Evolutionary conservation across 2,888 invertebrate genomes (phyloP), one percentile per base, ranked within the genome.

Genomic region (Pristionchus exspectatus): DNA sequence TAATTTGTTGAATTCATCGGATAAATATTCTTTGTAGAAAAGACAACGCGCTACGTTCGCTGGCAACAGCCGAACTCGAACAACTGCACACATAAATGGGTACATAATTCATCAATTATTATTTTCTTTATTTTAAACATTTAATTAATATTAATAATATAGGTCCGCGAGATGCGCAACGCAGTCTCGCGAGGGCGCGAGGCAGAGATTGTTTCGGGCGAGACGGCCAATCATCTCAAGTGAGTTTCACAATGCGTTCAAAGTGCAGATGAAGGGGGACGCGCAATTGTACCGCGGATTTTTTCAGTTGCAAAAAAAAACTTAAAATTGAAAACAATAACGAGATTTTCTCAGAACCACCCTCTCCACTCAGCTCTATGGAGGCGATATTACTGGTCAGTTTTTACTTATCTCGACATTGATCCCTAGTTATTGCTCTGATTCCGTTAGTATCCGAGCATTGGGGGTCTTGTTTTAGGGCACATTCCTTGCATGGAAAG

Each of bases 51-150:
- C 18, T 87, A 69, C 69, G 88, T 88, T 2, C 88, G 88, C 4
- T 88, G 88, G 88, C 24, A 44, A 21, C 30, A 30, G n/a, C 88
- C 88, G 14, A 54, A 88, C 38, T 77, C 88, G 56, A 88, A 88
- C 27, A 88, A 88, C n/a, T 88, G 88, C 88, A 88, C 88, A 0
- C 88, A 88, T 59, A 54, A 72, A 88, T 88, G 88, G 88, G 72
- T 77, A 5, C 63, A 14, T n/a, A 74, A 74, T 12, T 38, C 14
- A 18, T 33, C 4, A 7, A 18, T 18, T 74, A 33, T 74, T 74
- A 44, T 44, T 7, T 24, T n/a, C 54, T 33, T 10, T n/a, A 54
- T 27, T 56, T 24, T 81, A 30, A 18, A 30, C 21, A 54, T 56
- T 24, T 81, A 30, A 18, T 56, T 30, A 54, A 16, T 44, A 24